These are phyloP conservation scores for Epistrophe eligans DNA, from an alignment of 2,888 invertebrate genomes.

Conservation along the genomic window DNA sequence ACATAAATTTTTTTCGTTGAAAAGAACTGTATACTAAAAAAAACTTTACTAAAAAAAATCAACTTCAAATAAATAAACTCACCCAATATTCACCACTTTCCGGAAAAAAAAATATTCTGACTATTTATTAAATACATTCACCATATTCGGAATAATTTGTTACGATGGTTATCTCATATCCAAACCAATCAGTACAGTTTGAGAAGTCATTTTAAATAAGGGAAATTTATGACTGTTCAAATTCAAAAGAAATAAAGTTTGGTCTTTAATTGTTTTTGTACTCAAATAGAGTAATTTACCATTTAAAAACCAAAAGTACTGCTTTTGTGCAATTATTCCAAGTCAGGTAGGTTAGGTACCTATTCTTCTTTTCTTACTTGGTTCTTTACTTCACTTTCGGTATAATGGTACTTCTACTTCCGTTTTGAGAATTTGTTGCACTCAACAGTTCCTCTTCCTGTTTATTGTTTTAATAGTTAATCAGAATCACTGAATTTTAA, in stretches of 20 bases:
- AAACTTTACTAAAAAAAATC: too few species aligned
- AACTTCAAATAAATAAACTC: too few species aligned
- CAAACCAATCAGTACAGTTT: conserved; percentile 15
- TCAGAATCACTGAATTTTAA: conserved; percentile 28
- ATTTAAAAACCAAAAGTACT: neutral
- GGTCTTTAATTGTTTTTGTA: neutral
- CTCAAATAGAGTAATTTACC: neutral
- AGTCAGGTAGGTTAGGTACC: neutral
- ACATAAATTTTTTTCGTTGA: too few species aligned
- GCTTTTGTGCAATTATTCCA: neutral
- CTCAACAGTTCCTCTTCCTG: conserved; percentile 33
- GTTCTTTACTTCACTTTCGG: neutral
- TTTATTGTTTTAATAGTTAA: conserved; percentile 23
- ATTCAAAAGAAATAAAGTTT: neutral
- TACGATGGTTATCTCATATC: neutral
- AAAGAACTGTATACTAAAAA: too few species aligned
- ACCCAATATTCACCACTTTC: neutral
- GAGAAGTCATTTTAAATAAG: neutral
- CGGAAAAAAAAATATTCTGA: neutral
- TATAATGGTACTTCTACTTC: conserved; percentile 7
- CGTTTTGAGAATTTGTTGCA: conserved; percentile 20
- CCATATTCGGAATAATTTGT: neutral
- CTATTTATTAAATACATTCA: conserved; percentile 1
- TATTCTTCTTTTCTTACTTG: neutral
- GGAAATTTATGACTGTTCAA: neutral